phyloP scores from a whole-genome alignment of 2,797 vertebrate genomes.

The Ptychadena robeensis region DNA sequence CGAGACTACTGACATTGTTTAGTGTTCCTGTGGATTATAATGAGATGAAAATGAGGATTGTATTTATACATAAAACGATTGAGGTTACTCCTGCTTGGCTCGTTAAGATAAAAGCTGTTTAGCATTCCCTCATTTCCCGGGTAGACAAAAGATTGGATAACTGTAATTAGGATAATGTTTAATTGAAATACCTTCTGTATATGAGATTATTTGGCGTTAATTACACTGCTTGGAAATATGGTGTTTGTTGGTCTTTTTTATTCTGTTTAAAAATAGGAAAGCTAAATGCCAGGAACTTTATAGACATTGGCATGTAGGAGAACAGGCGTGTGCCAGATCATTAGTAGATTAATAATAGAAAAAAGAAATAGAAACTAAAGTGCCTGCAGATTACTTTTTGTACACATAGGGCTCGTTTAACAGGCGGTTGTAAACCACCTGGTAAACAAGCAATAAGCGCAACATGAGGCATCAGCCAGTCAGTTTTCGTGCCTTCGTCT shows the following conservation, averaged over 20 bases:
- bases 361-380: not conserved
- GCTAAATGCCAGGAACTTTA: not conserved
- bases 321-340: not conserved
- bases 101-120: not conserved
- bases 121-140: not conserved
- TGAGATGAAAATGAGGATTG: not conserved
- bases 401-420: too few relatives aligned
- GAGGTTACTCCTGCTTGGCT: not conserved
- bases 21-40: not conserved
- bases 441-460: too few relatives aligned
- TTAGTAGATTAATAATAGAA: not conserved
- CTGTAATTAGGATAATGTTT: constrained; percentile 2
- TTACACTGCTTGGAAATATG: not conserved
- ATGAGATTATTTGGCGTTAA: not conserved
- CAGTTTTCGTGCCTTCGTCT: too few relatives aligned
- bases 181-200: not conserved
- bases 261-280: not conserved
- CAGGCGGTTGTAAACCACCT: too few relatives aligned
- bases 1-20: not conserved
- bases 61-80: not conserved
- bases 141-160: not conserved
- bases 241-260: not conserved
- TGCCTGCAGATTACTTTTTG: not conserved
- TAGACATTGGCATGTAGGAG: not conserved
- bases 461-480: too few relatives aligned